Evolutionary conservation across 1,140 invertebrate species (phyloP).

Genomic region (Drosophila lacteicornis): DNA sequence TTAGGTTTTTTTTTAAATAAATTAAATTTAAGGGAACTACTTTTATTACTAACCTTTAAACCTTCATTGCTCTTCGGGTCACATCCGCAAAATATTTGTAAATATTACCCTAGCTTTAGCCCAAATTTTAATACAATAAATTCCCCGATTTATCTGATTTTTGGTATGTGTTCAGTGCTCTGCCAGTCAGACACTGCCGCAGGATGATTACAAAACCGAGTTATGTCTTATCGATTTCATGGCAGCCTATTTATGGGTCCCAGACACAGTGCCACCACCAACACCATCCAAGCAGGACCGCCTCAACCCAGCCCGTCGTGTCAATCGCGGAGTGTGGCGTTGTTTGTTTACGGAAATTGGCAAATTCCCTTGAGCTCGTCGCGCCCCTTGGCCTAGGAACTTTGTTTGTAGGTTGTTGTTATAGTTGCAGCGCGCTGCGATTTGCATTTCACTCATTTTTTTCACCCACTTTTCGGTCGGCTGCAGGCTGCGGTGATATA

Average conservation of each 20-base stretch:
- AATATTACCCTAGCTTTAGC: neutral
- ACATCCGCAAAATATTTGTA: neutral
- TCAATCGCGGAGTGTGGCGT: slow-evolving; percentile 29
- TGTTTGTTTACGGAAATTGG: slow-evolving; percentile 61
- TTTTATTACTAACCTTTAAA: neutral
- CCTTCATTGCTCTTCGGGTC: neutral
- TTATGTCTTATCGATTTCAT: slow-evolving; percentile 64
- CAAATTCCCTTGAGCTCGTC: slow-evolving; percentile 12
- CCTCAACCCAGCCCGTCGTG: slow-evolving; percentile 32
- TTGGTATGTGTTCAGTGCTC: slow-evolving; percentile 20
- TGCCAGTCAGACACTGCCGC: slow-evolving; percentile 29
- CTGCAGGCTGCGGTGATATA: slow-evolving; percentile 35
- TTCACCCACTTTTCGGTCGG: slow-evolving; percentile 52
- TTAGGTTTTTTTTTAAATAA: too few species aligned
- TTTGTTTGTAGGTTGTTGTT: slow-evolving; percentile 84
- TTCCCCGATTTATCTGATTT: slow-evolving; percentile 14
- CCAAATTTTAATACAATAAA: slow-evolving; percentile 11
- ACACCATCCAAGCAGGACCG: neutral
- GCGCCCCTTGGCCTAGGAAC: neutral
- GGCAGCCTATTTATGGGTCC: slow-evolving; percentile 57
- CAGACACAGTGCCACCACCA: slow-evolving; percentile 22
- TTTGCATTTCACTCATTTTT: slow-evolving; percentile 58
- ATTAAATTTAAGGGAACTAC: too few species aligned
- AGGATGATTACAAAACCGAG: slow-evolving; percentile 41
- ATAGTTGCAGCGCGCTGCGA: slow-evolving; percentile 72